Conservation (phyloP, 2,888 invertebrate genomes). For the Atherix ibis region DNA sequence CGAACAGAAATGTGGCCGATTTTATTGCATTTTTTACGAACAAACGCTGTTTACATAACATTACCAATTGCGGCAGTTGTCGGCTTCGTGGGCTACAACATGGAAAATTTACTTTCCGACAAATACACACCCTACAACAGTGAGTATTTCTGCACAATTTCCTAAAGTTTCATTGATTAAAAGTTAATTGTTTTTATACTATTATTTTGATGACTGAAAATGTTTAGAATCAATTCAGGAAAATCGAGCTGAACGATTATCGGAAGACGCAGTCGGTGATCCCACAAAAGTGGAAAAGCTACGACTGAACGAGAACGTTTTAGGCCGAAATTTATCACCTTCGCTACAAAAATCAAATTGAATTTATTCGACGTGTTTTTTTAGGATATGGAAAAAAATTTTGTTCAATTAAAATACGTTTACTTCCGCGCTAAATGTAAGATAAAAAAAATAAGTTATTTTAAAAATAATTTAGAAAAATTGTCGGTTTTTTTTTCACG, state of each 20-base stretch:
- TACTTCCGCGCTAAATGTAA: too few species aligned
- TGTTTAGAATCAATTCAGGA: constrained; percentile 56
- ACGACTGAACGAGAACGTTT: constrained; percentile 47
- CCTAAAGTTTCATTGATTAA: neutral
- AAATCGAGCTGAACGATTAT: constrained; percentile 49
- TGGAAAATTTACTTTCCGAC: constrained; percentile 58
- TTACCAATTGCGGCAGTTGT: constrained; percentile 68
- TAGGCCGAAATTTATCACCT: constrained; percentile 50
- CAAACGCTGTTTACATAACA: constrained; percentile 64
- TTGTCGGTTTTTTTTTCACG: too few species aligned
- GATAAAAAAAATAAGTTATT: too few species aligned
- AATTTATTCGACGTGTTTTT: too few species aligned
- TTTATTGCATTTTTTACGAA: constrained; percentile 44
- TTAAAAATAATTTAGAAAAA: too few species aligned
- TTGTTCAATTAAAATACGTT: too few species aligned
- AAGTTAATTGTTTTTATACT: neutral
- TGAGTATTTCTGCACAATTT: constrained; percentile 29
- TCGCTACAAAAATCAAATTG: constrained; percentile 33
- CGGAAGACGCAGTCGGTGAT: constrained; percentile 40
- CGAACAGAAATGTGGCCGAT: constrained; percentile 68
- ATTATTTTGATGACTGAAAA: too few species aligned
- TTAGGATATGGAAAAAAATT: too few species aligned
- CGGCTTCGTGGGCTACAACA: constrained; percentile 73
- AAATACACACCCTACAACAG: constrained; percentile 60
- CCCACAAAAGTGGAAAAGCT: constrained; percentile 50